Evolutionary conservation across 2,888 invertebrate species (phyloP).

Genomic region (Xylota sylvarum): DNA sequence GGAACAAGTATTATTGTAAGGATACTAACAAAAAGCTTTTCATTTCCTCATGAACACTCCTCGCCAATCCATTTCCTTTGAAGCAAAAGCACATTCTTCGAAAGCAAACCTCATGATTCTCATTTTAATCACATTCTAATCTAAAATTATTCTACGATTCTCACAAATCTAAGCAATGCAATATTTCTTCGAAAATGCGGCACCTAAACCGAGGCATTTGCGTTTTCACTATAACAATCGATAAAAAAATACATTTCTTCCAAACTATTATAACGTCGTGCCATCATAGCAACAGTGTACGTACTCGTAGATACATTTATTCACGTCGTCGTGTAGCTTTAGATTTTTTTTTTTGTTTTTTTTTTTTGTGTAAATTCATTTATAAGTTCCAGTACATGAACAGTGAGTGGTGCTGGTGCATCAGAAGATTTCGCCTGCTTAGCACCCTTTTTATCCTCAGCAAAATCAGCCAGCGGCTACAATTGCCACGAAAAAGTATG

Average conservation of each 20-base stretch:
- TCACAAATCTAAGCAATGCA: conserved; percentile 14
- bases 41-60: too few species aligned
- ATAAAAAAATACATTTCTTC: conserved; percentile 32
- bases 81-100: background rate
- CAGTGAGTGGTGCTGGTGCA: background rate
- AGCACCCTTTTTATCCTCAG: conserved; percentile 48
- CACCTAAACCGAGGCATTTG: conserved; percentile 5
- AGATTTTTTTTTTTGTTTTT: background rate
- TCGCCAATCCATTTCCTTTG: too few species aligned
- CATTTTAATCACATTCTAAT: conserved; percentile 2
- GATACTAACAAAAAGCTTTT: too few species aligned
- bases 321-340: background rate
- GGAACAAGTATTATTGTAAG: too few species aligned
- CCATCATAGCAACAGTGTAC: conserved; percentile 14
- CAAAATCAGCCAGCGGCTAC: conserved; percentile 40
- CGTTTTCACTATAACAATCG: conserved; percentile 11
- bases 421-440: conserved; percentile 21
- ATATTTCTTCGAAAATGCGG: conserved; percentile 14
- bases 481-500: conserved; percentile 51
- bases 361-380: background rate
- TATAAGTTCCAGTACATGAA: conserved; percentile 18
- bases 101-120: background rate
- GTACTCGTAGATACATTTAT: background rate
- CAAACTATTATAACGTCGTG: conserved; percentile 10
- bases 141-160: conserved; percentile 7